These are phyloP conservation scores for Aradus depressus DNA, from an alignment of 2,888 invertebrate genomes.

Conservation along the genomic window DNA sequence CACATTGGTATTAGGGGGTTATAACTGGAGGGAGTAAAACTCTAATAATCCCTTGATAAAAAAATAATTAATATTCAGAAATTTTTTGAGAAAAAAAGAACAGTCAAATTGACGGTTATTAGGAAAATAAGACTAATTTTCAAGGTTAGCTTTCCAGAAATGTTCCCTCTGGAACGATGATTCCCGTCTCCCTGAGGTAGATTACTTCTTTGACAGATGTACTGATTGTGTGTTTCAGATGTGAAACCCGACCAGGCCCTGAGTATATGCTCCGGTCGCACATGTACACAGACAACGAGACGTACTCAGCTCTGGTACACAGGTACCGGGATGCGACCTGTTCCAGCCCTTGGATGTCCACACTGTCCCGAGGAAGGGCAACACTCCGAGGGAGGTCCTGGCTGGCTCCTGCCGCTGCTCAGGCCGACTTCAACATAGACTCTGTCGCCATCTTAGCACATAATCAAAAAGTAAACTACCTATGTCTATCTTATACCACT, in stretches of 20 bases:
- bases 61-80: no score
- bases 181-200: no score
- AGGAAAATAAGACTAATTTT: no score
- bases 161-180: no score
- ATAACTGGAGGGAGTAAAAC: no score
- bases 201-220: no score
- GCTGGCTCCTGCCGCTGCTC: conserved; percentile 41
- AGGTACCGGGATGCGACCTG: conserved; percentile 54
- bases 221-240: conserved; percentile 44
- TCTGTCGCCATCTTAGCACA: conserved; percentile 43
- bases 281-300: conserved; percentile 45
- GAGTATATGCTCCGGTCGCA: conserved; percentile 51
- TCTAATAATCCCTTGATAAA: no score
- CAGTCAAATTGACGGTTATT: no score
- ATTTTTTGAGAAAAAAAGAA: no score
- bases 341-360: conserved; percentile 45
- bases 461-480: conserved; percentile 36
- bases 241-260: conserved; percentile 53
- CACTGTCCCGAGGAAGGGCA: conserved; percentile 44
- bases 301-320: conserved; percentile 46
- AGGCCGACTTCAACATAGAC: conserved; percentile 37
- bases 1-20: no score
- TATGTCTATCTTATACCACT: no score
- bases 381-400: conserved; percentile 40
- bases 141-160: no score